Evolutionary conservation across 2,888 invertebrate genomes (phyloP).

Genomic region (Ethmia dodecea): DNA sequence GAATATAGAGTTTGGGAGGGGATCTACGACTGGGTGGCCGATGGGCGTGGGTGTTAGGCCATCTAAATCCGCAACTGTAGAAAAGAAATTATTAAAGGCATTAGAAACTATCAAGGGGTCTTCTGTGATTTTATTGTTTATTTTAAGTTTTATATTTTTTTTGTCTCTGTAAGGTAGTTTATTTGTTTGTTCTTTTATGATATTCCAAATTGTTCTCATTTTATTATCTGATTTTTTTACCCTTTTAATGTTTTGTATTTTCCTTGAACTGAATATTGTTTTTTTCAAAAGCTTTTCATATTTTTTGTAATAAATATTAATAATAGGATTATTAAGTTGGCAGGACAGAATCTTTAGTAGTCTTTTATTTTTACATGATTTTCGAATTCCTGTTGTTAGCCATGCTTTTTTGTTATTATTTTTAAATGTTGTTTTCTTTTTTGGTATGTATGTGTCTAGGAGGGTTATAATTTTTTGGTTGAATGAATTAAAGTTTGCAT

Average conservation of each 20-base stretch:
- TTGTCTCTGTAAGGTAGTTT: neutral
- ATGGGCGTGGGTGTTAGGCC: neutral
- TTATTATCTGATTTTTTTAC: constrained; percentile 2
- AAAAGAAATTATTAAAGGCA: constrained; percentile 1
- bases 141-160: constrained; percentile 1
- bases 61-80: neutral
- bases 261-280: constrained; percentile 1
- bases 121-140: neutral
- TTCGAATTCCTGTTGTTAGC: neutral
- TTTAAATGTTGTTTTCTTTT: neutral
- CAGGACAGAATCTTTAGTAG: neutral
- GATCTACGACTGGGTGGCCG: neutral
- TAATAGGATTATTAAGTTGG: neutral
- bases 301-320: neutral
- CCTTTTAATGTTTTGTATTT: neutral
- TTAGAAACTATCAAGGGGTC: neutral
- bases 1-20: constrained; percentile 1
- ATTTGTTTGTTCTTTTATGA: neutral
- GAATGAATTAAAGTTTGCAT: neutral
- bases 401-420: neutral
- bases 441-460: neutral
- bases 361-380: neutral
- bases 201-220: neutral
- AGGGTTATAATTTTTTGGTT: neutral
- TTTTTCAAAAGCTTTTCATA: constrained; percentile 3